phyloP scores from a whole-genome alignment of 2,888 invertebrate species.

The Saturnia pavonia region DNA sequence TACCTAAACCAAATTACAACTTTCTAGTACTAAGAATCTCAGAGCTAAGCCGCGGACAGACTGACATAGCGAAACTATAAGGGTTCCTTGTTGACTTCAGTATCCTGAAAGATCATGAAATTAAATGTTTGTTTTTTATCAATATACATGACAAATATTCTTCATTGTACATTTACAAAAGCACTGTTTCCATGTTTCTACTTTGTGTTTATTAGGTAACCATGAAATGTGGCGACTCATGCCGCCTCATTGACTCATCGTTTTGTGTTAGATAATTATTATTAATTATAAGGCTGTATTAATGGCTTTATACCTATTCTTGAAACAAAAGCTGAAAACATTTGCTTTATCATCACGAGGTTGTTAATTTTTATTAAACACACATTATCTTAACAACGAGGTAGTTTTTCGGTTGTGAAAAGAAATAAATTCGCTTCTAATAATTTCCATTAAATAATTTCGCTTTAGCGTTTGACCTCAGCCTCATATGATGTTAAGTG shows the following conservation, averaged over 20 bases:
- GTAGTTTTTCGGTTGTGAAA: neutral
- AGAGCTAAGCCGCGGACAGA: no score
- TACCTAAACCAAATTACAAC: no score
- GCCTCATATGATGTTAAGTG: no score
- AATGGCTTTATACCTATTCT: constrained; percentile 46
- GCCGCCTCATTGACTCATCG: constrained; percentile 57
- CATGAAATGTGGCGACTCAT: constrained; percentile 44
- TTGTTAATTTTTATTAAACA: constrained; percentile 49
- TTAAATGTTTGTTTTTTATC: no score
- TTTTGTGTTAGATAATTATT: constrained; percentile 61
- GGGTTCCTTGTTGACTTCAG: no score
- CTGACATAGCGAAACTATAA: no score
- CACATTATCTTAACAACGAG: constrained; percentile 5
- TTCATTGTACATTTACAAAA: neutral
- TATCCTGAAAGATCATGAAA: no score
- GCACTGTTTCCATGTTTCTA: neutral
- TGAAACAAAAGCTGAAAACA: constrained; percentile 47
- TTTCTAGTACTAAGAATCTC: no score
- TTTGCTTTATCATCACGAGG: constrained; percentile 43
- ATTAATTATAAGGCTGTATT: constrained; percentile 62
- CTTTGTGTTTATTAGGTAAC: neutral
- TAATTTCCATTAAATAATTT: no score
- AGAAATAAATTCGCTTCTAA: neutral
- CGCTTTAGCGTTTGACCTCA: no score
- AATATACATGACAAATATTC: neutral